These are phyloP conservation scores for Sylvicapra grimmia DNA, from an alignment of 2,113 vertebrate genomes.

Conservation along the genomic window DNA sequence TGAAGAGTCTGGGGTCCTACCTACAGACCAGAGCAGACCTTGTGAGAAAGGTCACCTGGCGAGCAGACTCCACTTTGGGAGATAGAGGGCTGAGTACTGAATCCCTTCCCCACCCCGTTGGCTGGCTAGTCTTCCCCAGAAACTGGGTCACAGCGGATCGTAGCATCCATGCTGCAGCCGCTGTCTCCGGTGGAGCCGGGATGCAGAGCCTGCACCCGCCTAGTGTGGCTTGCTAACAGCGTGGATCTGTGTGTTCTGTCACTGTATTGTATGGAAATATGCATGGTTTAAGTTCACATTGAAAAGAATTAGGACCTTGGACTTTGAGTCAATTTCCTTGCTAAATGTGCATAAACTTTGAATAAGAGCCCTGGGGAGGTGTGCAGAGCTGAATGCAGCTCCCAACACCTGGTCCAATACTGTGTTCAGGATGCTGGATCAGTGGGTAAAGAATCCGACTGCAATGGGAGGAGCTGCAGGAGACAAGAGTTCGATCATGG, in stretches of 20 bases:
- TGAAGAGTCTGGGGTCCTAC: too few species aligned
- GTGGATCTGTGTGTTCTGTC: too few species aligned
- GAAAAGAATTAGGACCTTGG: neutral
- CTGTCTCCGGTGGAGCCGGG: neutral
- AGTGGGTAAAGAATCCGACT: neutral
- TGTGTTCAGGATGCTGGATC: neutral
- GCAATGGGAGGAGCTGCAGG: rapidly evolving
- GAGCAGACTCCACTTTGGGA: too few species aligned
- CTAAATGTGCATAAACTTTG: neutral
- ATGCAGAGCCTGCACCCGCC: neutral
- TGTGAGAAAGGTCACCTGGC: too few species aligned
- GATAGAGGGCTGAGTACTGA: neutral
- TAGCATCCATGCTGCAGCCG: neutral
- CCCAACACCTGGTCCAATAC: neutral
- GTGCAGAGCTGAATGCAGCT: neutral
- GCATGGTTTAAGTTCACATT: rapidly evolving
- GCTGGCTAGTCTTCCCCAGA: neutral
- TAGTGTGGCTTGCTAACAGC: neutral
- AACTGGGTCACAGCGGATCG: neutral
- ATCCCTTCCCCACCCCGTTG: neutral
- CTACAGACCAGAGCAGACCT: too few species aligned
- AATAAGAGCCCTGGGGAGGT: neutral
- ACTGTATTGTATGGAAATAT: rapidly evolving
- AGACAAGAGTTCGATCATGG: rapidly evolving
- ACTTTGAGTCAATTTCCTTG: neutral